Conservation (phyloP, 2,797 vertebrate genomes). For the Picus viridis region DNA sequence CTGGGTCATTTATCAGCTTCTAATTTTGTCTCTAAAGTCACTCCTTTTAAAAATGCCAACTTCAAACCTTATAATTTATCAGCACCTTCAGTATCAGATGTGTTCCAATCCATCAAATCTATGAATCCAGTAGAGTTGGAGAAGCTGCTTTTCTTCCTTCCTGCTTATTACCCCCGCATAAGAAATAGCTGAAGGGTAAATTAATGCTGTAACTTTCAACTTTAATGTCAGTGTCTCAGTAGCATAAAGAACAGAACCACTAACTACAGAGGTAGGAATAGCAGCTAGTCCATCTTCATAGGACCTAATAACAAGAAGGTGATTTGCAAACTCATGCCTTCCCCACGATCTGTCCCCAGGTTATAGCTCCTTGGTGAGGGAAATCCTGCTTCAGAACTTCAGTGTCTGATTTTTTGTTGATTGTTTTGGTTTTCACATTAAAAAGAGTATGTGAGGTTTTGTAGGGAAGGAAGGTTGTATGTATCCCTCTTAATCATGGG, state of each 20-base stretch:
- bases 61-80: not conserved
- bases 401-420: not conserved
- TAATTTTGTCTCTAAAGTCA: slow-evolving; percentile 14
- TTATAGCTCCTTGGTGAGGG: not conserved
- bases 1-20: not conserved
- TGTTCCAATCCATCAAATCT: not conserved
- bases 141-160: not conserved
- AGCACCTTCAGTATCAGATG: not conserved
- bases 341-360: not conserved
- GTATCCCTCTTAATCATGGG: not conserved
- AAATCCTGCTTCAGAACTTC: not conserved
- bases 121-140: not conserved
- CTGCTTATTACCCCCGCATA: not conserved
- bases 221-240: not conserved
- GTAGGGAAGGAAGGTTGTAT: not conserved
- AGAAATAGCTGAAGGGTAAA: not conserved
- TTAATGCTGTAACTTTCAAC: not conserved
- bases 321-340: not conserved
- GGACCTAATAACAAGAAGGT: not conserved
- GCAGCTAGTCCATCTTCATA: not conserved
- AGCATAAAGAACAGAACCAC: not conserved
- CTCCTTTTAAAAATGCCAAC: not conserved
- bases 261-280: not conserved
- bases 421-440: not conserved
- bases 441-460: not conserved